A percentile compares a stretch with the other conserved stretches of the same genome.
phyloP scores from a whole-genome alignment of 2,888 invertebrate species.

The Calameuta pallipes region DNA sequence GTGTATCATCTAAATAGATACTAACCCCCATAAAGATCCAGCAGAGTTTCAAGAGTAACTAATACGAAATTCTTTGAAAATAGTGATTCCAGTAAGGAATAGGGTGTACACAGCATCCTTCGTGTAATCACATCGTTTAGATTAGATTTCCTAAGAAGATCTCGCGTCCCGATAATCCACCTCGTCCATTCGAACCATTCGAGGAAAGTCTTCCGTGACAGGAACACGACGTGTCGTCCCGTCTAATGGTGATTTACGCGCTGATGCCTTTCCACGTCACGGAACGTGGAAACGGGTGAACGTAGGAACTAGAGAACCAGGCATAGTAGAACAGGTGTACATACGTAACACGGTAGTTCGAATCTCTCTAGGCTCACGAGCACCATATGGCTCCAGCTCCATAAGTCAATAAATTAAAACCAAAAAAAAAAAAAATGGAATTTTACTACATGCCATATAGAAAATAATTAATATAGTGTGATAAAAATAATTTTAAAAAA shows the following conservation, averaged over 20 bases:
- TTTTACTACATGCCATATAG: background rate
- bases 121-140: conserved; percentile 23
- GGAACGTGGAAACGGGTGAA: background rate
- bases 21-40: background rate
- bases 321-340: conserved; percentile 37
- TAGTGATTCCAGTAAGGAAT: background rate
- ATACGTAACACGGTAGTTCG: conserved; percentile 52
- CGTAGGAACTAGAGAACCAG: background rate
- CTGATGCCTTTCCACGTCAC: conserved; percentile 21
- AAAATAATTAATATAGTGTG: background rate
- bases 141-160: conserved; percentile 17
- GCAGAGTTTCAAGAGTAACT: background rate
- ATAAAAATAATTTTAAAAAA: background rate
- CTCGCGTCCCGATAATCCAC: conserved; percentile 4
- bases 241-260: conserved; percentile 27
- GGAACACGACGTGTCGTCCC: conserved; percentile 13
- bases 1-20: background rate
- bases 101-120: background rate
- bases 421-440: background rate
- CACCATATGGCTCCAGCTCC: conserved; percentile 46
- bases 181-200: background rate
- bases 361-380: conserved; percentile 26
- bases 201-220: conserved; percentile 11
- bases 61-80: background rate
- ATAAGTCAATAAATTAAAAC: background rate